phyloP scores from a whole-genome alignment of 1,140 invertebrate species.

The Cotesia glomerata region DNA sequence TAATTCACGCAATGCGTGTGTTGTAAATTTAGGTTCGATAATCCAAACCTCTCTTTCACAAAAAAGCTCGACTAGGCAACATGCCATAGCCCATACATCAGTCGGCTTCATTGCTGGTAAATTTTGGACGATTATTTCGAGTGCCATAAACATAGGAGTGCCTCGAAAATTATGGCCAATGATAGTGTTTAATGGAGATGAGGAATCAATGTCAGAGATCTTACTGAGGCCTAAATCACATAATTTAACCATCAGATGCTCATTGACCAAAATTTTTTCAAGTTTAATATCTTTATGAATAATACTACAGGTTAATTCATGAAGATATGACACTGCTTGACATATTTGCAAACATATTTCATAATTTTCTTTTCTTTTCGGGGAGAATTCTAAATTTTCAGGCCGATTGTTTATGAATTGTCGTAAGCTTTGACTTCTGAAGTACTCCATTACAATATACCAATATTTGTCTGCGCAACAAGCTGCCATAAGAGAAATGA shows the following conservation, averaged over 20 bases:
- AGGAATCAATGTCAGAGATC: neutral
- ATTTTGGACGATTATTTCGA: conserved; percentile 7
- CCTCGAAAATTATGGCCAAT: neutral
- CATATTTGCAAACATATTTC: conserved; percentile 6
- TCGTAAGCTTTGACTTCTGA: neutral
- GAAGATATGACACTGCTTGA: conserved; percentile 14
- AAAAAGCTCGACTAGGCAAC: conserved; percentile 6
- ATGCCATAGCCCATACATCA: conserved; percentile 20
- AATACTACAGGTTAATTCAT: neutral
- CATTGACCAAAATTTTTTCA: conserved; percentile 16
- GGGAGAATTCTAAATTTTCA: neutral
- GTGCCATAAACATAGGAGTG: conserved; percentile 16
- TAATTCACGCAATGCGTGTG: too few relatives aligned
- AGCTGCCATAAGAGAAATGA: conserved; percentile 11
- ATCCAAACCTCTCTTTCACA: neutral
- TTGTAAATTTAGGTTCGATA: neutral
- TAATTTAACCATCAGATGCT: neutral
- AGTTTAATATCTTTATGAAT: conserved; percentile 22
- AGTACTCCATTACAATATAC: conserved; percentile 19
- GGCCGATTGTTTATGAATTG: neutral
- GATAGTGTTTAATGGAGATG: neutral
- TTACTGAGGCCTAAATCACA: conserved; percentile 23
- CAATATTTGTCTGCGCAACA: neutral
- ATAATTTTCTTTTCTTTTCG: neutral
- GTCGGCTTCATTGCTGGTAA: neutral